A percentile compares a stretch with the other conserved stretches of the same genome.
These are phyloP conservation scores for Sminthurides aquaticus DNA, from an alignment of 2,888 invertebrate species.

Conservation along the genomic window DNA sequence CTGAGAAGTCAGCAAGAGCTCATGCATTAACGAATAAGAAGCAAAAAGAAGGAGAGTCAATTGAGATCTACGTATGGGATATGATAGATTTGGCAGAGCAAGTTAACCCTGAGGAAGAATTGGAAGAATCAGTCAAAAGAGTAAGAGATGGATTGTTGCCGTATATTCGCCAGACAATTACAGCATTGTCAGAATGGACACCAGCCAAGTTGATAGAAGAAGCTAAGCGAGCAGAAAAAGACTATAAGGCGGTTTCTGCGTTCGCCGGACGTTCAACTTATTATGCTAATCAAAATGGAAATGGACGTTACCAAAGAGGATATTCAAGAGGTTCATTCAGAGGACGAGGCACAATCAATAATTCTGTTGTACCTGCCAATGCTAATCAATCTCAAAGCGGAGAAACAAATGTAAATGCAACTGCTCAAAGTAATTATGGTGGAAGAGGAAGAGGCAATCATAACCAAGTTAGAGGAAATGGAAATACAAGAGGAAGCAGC, in stretches of 20 bases:
- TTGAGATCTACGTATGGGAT: constrained; percentile 9
- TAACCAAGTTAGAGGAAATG: not conserved
- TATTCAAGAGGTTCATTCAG: not conserved
- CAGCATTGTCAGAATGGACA: not conserved
- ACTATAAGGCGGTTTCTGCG: too few relatives aligned
- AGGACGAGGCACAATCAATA: not conserved
- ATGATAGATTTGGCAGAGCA: constrained; percentile 14
- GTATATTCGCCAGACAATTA: not conserved
- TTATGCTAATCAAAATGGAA: too few relatives aligned
- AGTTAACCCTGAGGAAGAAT: constrained; percentile 8
- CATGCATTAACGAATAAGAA: not conserved
- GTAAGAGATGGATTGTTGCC: constrained; percentile 14
- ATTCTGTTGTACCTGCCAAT: not conserved
- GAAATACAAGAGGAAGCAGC: not conserved
- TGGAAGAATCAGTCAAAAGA: not conserved
- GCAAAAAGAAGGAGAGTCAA: not conserved
- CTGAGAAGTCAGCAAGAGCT: not conserved
- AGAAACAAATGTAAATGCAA: too few relatives aligned
- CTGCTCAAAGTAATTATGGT: too few relatives aligned
- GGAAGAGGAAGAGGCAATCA: not conserved
- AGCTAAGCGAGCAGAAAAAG: not conserved
- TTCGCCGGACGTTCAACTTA: not conserved
- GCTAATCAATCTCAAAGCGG: not conserved
- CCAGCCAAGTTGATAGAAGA: constrained; percentile 3
- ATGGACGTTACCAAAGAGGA: too few relatives aligned